These are phyloP conservation scores for Philhelius pedissequus DNA, from an alignment of 2,888 invertebrate genomes.

Conservation along the genomic window DNA sequence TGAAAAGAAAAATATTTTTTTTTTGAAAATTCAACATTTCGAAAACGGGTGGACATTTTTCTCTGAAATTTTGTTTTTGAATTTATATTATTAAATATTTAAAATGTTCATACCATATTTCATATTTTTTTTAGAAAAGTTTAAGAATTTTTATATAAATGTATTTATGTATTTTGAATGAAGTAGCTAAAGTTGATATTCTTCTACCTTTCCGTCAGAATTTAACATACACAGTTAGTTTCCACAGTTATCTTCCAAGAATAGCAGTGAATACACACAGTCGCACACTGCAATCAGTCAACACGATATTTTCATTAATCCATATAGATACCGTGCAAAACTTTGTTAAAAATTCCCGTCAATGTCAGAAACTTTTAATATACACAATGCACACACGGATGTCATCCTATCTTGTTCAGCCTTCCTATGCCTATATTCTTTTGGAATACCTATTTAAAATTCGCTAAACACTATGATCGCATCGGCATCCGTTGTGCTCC, in stretches of 20 bases:
- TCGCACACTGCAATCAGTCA: not conserved
- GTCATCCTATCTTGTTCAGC: not conserved
- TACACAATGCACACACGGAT: not conserved
- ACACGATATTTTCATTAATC: not conserved
- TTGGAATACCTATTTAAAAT: constrained; percentile 17
- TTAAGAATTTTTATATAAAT: too few relatives aligned
- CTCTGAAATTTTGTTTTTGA: too few relatives aligned
- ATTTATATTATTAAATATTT: too few relatives aligned
- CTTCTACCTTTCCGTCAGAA: too few relatives aligned
- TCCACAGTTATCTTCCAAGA: constrained; percentile 29
- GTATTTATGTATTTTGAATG: not conserved
- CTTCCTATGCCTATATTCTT: not conserved
- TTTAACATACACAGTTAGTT: too few relatives aligned
- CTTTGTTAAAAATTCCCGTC: not conserved
- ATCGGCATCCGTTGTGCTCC: constrained; percentile 55
- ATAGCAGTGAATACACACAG: not conserved
- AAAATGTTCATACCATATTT: too few relatives aligned
- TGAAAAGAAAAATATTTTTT: too few relatives aligned
- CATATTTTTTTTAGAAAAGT: too few relatives aligned
- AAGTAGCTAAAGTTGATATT: not conserved
- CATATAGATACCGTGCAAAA: not conserved
- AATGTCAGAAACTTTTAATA: constrained; percentile 30
- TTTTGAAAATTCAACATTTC: too few relatives aligned
- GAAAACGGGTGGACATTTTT: too few relatives aligned
- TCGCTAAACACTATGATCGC: constrained; percentile 45